Percentiles rank a stretch among this genome's conserved stretches.
Evolutionary conservation across 2,113 vertebrate genomes (phyloP).

Genomic region (Bos javanicus): DNA sequence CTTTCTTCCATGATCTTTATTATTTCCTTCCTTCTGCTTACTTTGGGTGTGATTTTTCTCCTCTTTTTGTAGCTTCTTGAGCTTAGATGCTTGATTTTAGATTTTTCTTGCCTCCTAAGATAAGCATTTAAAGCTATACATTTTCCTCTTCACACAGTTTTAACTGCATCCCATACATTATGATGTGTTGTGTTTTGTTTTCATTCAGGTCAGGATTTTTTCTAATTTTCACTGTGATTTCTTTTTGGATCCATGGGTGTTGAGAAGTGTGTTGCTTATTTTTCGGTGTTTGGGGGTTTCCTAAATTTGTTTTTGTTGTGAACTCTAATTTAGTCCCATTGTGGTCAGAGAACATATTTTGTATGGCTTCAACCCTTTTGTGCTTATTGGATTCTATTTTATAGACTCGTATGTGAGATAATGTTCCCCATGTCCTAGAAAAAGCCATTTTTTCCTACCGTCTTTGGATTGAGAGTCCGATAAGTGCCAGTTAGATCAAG

Average conservation of each 20-base stretch:
- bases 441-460: rapidly evolving
- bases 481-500: neutral
- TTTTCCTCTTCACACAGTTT: neutral
- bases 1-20: neutral
- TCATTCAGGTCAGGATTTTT: neutral
- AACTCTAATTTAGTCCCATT: neutral
- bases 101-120: neutral
- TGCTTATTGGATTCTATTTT: neutral
- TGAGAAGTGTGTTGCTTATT: neutral
- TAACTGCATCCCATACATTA: rapidly evolving
- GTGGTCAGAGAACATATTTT: neutral
- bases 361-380: neutral
- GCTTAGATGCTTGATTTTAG: neutral
- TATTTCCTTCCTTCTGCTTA: neutral
- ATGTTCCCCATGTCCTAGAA: rapidly evolving
- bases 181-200: neutral
- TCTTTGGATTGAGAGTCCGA: neutral
- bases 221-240: neutral
- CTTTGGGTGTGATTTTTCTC: neutral
- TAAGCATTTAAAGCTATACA: neutral
- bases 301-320: neutral
- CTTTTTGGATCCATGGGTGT: neutral
- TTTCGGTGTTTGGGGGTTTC: neutral
- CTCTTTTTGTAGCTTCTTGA: neutral
- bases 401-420: neutral